Conservation (phyloP, 2,888 invertebrate genomes). For the Muschampia plurimacula region DNA sequence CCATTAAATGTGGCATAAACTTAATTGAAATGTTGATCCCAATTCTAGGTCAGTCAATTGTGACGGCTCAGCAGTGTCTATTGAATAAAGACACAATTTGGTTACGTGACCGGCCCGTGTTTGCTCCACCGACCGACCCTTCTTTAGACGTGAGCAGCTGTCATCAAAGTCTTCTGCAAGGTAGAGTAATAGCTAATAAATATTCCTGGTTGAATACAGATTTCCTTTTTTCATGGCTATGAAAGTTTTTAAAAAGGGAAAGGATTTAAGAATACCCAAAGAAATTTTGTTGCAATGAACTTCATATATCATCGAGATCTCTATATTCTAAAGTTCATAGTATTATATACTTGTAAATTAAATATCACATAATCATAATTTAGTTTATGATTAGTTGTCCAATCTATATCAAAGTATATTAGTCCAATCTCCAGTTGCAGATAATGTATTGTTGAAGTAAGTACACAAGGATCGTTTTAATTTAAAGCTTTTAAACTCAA, state of each 20-base stretch:
- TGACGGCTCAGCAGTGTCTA: slow-evolving; percentile 80
- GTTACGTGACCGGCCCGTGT: slow-evolving; percentile 77
- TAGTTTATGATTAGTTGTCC: neutral
- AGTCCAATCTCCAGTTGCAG: neutral
- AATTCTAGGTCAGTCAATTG: slow-evolving; percentile 81
- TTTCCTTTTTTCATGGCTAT: too few species aligned
- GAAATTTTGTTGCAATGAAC: too few species aligned
- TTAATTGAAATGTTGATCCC: slow-evolving; percentile 71
- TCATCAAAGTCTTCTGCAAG: slow-evolving; percentile 79
- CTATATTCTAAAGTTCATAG: too few species aligned
- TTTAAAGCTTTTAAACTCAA: slow-evolving; percentile 10
- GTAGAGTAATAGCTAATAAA: slow-evolving; percentile 50
- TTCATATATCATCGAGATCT: too few species aligned
- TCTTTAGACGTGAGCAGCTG: slow-evolving; percentile 73
- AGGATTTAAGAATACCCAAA: too few species aligned
- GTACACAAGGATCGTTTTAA: neutral
- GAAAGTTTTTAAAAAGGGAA: too few species aligned
- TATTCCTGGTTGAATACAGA: neutral
- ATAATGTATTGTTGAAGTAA: neutral
- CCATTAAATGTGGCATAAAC: slow-evolving; percentile 18
- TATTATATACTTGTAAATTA: neutral
- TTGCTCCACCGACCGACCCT: slow-evolving; percentile 70
- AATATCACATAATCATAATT: neutral
- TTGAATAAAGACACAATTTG: slow-evolving; percentile 83
- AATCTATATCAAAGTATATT: too few species aligned